Evolutionary conservation across 2,797 vertebrate species (phyloP), one percentile per base, ranked within the genome.

Genomic region (Antennarius maculatus): DNA sequence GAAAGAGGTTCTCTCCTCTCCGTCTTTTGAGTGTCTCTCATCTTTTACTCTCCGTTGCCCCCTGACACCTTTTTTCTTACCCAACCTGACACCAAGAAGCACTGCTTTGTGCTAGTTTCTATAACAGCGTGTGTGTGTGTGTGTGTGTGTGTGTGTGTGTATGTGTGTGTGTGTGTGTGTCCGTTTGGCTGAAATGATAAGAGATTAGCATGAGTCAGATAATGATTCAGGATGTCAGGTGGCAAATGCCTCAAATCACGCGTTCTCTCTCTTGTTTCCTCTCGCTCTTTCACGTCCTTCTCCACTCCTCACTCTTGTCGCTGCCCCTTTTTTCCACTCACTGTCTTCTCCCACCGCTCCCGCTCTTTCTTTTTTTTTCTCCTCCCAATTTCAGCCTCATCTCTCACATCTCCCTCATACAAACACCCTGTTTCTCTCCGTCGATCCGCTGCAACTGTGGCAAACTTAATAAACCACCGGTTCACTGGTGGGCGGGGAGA

Each of bases 161-260:
- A 52, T 41, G 46, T 10, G 61, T 48, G 42, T 53, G 57, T 42
- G 43, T 59, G 57, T 12, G 15, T 70, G 41, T 62, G 43, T 45
- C 47, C 63, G 58, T 82, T 71, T 75, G 77, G 60, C 69, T 69
- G 78, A 66, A 77, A 60, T 85, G 82, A 81, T 87, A 87, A 90
- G 88, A 89, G 89, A 92, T 91, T 91, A 88, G 85, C 85, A 86
- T 94, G 90, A 93, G 85, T 92, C 90, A 93, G 85, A 92, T 90
- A 92, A 88, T 92, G 91, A 93, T 83, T 92, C 91, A 89, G 84
- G 84, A 87, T 71, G 71, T 86, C 91, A 90, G 92, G 91, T 92
- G 88, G 89, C 89, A 90, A 90, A 88, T 87, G 88, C 80, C 74
- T 88, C 80, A 88, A 91, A 87, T 87, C 72, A 74, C 75, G 71